Evolutionary conservation across 2,888 invertebrate species (phyloP), one percentile per base, ranked within the genome.

Genomic region (Anodontia alba): DNA sequence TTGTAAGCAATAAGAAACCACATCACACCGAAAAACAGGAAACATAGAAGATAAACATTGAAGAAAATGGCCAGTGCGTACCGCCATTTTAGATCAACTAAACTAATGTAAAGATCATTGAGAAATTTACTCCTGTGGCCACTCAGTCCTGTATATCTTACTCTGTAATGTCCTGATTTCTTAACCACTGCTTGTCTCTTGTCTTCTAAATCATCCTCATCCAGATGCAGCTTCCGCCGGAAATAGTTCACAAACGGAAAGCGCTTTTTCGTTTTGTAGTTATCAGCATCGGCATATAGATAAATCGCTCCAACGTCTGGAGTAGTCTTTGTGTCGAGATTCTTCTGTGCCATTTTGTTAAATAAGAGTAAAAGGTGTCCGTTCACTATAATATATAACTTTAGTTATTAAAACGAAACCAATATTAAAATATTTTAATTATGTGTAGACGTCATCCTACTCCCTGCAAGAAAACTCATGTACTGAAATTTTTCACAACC

Each of bases 81-180:
- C 3, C 93, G 90, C 99, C 99, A 99, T 96, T 98, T 97, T 29
- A 98, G 97, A 95, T 98, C 98, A 89, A 98, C 98, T 88, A 99
- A 95, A 57, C 98, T 98, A 76, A 98, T 98, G 95, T 98, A 99
- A 92, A 98, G 97, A 93, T 99, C 98, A 36, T 88, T 75, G 0
- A 89, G 73, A 43, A 85, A 89, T 23, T 88, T 87, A 0, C 84
- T 71, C 92, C 98, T 96, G 95, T 98, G 96, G 95, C 98, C 98
- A 87, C 98, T 97, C 91, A 99, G 98, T 74, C 98, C 97, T 71
- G 97, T 97, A 95, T 98, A 98, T 88, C 97, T 97, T 85, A 99
- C 97, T 95, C 99, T 98, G 95, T 98, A 98, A 95, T 98, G 98
- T 86, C 99, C 99, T 95, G 98, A 98, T 94, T 99, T 99, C 95